Percentiles rank a stretch among this genome's conserved stretches.
phyloP scores from a whole-genome alignment of 1,140 invertebrate genomes.

The Drosophila nasuta region DNA sequence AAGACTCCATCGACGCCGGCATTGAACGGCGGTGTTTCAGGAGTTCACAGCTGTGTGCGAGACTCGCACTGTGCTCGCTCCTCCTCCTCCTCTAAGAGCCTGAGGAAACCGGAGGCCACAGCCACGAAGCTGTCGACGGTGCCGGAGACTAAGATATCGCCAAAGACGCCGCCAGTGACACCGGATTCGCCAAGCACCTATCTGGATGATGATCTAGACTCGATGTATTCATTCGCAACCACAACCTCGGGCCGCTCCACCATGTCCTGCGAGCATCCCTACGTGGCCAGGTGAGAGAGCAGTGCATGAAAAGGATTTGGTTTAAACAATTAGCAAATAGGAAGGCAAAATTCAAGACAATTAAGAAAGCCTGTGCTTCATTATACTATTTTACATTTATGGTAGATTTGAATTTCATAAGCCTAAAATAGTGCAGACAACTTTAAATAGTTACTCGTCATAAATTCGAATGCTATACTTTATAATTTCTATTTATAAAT shows the following conservation, averaged over 20 bases:
- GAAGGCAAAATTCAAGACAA: no score
- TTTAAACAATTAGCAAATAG: no score
- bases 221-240: slow-evolving; percentile 91
- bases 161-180: slow-evolving; percentile 87
- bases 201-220: slow-evolving; percentile 90
- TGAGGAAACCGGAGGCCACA: slow-evolving; percentile 15
- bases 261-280: slow-evolving; percentile 90
- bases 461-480: no score
- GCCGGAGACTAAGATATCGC: slow-evolving; percentile 76
- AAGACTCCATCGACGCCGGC: slow-evolving; percentile 1
- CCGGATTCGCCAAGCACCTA: slow-evolving; percentile 86
- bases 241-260: slow-evolving; percentile 87
- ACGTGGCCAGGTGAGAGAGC: slow-evolving; percentile 87
- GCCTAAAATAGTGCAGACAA: no score
- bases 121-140: slow-evolving; percentile 61
- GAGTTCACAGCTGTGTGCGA: slow-evolving; percentile 14
- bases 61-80: slow-evolving; percentile 26
- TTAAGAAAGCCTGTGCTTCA: no score
- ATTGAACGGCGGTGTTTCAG: neutral
- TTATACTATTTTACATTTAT: no score
- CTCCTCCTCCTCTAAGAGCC: neutral
- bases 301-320: no score
- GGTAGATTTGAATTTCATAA: no score
- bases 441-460: no score
- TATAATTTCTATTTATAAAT: no score